A percentile compares a stretch with the other conserved stretches of the same genome.
phyloP scores from a whole-genome alignment of 30 jellyfish, hydroid and myxozoan species.

The Aurelia aurita complex sp. Pacific region DNA sequence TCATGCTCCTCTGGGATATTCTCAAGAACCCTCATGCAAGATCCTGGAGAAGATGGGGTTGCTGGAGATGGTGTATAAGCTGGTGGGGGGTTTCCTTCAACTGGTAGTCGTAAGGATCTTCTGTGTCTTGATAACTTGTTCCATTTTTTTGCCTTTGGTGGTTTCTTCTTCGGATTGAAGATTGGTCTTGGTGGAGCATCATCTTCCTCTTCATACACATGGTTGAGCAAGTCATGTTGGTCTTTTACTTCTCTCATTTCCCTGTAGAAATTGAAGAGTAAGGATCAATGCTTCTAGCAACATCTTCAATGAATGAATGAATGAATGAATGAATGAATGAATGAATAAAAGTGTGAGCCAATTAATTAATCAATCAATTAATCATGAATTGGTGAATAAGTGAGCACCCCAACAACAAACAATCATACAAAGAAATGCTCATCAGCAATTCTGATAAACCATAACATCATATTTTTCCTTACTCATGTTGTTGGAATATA shows the following conservation, averaged over 20 bases:
- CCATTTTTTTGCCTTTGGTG: constrained; percentile 56
- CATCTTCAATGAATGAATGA: no score
- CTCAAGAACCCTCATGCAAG: constrained; percentile 69
- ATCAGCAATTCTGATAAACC: no score
- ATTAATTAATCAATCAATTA: no score
- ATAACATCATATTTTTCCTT: no score
- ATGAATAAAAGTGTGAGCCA: no score
- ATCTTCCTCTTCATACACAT: constrained; percentile 65
- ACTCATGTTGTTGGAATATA: no score
- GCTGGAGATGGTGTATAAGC: constrained; percentile 55
- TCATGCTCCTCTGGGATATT: constrained; percentile 90
- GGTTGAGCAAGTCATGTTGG: constrained; percentile 67
- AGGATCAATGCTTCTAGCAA: no score
- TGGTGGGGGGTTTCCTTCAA: constrained; percentile 74
- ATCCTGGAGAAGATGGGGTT: constrained; percentile 76
- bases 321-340: no score
- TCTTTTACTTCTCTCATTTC: constrained; percentile 40
- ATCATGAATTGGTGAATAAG: no score
- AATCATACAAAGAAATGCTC: no score
- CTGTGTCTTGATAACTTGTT: constrained; percentile 60
- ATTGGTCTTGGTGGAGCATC: constrained; percentile 88
- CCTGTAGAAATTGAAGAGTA: background rate
- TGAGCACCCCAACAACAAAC: no score
- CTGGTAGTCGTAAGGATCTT: constrained; percentile 43
- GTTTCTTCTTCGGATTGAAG: constrained; percentile 75